Evolutionary conservation across 2,888 invertebrate species (phyloP).

Genomic region (Drosophila sordidapex): DNA sequence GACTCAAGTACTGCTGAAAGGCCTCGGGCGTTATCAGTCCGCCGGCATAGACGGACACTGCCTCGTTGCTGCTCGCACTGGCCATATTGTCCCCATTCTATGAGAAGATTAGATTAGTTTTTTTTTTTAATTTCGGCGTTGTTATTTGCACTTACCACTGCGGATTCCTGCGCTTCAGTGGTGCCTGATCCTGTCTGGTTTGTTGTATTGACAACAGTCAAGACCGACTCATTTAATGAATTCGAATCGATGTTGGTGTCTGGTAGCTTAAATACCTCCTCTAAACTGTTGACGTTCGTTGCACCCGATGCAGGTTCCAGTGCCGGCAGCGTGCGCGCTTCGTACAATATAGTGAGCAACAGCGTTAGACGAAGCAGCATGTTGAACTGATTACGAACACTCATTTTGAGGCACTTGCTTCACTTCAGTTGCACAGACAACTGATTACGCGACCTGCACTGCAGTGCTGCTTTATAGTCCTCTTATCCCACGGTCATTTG

Average conservation of each 20-base stretch:
- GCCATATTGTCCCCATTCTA: constrained; percentile 69
- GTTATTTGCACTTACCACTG: constrained; percentile 41
- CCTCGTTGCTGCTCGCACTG: constrained; percentile 77
- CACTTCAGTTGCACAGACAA: constrained; percentile 22
- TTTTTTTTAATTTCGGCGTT: background rate
- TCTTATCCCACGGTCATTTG: constrained; percentile 15
- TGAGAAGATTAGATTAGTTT: background rate
- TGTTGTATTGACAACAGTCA: constrained; percentile 29
- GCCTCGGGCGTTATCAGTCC: constrained; percentile 82
- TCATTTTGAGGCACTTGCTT: constrained; percentile 44
- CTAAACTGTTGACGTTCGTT: constrained; percentile 51
- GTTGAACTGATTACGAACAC: constrained; percentile 25
- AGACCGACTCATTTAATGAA: constrained; percentile 12
- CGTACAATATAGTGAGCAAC: constrained; percentile 33
- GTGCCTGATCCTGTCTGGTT: constrained; percentile 1
- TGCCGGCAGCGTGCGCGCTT: constrained; percentile 50
- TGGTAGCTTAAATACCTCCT: constrained; percentile 62
- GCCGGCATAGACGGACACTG: constrained; percentile 72
- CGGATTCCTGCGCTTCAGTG: constrained; percentile 30
- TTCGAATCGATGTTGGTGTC: constrained; percentile 35
- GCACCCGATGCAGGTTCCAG: constrained; percentile 45
- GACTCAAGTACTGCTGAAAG: constrained; percentile 83
- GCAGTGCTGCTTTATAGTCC: constrained; percentile 40
- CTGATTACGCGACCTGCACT: constrained; percentile 17
- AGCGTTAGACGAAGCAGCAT: constrained; percentile 36